Evolutionary conservation across 2,888 invertebrate genomes (phyloP).

Genomic region (Aproaerema taeniolella): DNA sequence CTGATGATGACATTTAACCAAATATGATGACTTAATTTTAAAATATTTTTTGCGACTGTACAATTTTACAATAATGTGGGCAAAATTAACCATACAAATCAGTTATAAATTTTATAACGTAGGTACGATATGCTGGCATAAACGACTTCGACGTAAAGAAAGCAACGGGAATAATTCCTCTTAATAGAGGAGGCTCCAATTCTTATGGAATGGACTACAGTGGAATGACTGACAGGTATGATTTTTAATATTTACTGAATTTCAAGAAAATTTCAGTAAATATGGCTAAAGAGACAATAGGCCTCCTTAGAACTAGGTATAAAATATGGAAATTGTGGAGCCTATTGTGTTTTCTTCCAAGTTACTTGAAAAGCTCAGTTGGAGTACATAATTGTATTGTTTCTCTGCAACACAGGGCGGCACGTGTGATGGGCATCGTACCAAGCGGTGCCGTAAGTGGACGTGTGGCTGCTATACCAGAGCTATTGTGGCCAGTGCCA

Average conservation of each 20-base stretch:
- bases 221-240: constrained; percentile 41
- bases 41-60: background rate
- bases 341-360: background rate
- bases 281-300: too few relatives aligned
- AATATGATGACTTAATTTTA: background rate
- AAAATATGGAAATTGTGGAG: background rate
- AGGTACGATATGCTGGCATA: constrained; percentile 24
- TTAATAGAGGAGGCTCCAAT: constrained; percentile 14
- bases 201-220: constrained; percentile 46
- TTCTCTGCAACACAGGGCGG: too few relatives aligned
- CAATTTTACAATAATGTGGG: background rate
- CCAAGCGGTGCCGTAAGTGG: too few relatives aligned
- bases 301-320: too few relatives aligned
- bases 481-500: too few relatives aligned
- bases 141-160: constrained; percentile 31
- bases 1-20: background rate
- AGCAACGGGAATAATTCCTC: constrained; percentile 24
- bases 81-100: too few relatives aligned
- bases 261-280: background rate
- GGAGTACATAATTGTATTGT: too few relatives aligned
- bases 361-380: too few relatives aligned
- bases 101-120: too few relatives aligned
- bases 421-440: too few relatives aligned
- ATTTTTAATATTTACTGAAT: constrained; percentile 1
- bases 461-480: too few relatives aligned